Evolutionary conservation across 2,113 vertebrate genomes (phyloP).

Genomic region (Megaleporinus macrocephalus): DNA sequence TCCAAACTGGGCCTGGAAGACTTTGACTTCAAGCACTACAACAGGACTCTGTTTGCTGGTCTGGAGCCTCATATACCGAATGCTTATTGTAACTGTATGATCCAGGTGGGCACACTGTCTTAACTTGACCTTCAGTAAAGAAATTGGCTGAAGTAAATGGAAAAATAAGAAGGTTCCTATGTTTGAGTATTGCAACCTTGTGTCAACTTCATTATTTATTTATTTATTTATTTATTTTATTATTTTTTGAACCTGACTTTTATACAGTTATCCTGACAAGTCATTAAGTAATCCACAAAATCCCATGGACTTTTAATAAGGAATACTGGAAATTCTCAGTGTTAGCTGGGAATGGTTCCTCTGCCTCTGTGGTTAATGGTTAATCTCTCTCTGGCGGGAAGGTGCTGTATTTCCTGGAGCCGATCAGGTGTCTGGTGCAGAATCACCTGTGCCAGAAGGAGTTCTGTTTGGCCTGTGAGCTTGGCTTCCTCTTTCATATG

Average conservation of each 20-base stretch:
- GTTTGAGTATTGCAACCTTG: background rate
- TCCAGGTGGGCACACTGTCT: constrained; percentile 81
- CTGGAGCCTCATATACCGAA: constrained; percentile 99
- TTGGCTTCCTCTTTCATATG: constrained; percentile 98
- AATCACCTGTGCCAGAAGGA: constrained; percentile 98
- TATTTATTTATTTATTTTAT: too few relatives aligned
- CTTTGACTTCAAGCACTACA: constrained; percentile 99
- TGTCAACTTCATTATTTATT: too few relatives aligned
- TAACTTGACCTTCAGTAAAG: background rate
- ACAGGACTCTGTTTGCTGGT: constrained; percentile 95
- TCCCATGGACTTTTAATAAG: background rate
- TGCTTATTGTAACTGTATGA: constrained; percentile 99
- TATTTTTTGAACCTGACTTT: too few relatives aligned
- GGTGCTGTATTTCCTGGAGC: constrained; percentile 97
- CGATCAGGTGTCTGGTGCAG: constrained; percentile 94
- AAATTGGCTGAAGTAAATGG: background rate
- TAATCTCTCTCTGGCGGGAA: constrained; percentile 53
- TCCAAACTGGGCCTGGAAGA: constrained; percentile 97
- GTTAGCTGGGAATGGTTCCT: background rate
- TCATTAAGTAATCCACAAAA: background rate
- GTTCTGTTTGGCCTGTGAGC: constrained; percentile 96
- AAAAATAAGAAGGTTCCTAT: background rate
- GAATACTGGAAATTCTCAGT: constrained; percentile 1
- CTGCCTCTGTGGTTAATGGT: background rate
- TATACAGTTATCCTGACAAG: too few relatives aligned